These are phyloP conservation scores for Clarias batrachus DNA, from an alignment of 2,113 vertebrate genomes.

Conservation along the genomic window DNA sequence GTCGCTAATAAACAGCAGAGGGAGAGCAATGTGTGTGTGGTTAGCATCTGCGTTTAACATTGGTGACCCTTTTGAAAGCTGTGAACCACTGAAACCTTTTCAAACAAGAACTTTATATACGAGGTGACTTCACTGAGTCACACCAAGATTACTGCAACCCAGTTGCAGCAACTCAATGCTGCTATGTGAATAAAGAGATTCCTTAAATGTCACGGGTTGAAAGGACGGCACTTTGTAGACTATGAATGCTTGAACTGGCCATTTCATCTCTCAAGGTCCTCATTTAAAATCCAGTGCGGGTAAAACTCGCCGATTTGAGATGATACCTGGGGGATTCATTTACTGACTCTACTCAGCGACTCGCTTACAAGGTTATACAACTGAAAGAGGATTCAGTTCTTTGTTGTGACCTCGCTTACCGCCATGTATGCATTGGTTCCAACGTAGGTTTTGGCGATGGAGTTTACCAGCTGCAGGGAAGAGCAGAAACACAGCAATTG, in stretches of 20 bases:
- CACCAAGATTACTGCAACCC: not conserved
- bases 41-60: not conserved
- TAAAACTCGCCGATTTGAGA: not conserved
- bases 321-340: not conserved
- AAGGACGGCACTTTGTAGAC: not conserved
- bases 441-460: slow-evolving; percentile 98
- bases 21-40: not conserved
- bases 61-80: not conserved
- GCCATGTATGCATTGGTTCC: slow-evolving; percentile 99
- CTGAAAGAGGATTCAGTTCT: not conserved
- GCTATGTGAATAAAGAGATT: not conserved
- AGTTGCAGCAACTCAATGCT: not conserved
- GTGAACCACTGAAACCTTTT: not conserved
- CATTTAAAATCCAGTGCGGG: not conserved
- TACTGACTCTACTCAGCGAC: not conserved
- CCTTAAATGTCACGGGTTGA: not conserved
- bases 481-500: slow-evolving; percentile 52
- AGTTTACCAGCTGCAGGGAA: slow-evolving; percentile 95
- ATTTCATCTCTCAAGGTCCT: not conserved
- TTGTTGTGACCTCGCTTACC: slow-evolving; percentile 75
- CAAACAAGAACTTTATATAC: not conserved
- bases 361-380: not conserved
- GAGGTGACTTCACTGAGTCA: not conserved
- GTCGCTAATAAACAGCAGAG: not conserved
- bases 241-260: not conserved